These are phyloP conservation scores for Lacanobia wlatinum DNA, from an alignment of 2,888 invertebrate species.

Conservation along the genomic window DNA sequence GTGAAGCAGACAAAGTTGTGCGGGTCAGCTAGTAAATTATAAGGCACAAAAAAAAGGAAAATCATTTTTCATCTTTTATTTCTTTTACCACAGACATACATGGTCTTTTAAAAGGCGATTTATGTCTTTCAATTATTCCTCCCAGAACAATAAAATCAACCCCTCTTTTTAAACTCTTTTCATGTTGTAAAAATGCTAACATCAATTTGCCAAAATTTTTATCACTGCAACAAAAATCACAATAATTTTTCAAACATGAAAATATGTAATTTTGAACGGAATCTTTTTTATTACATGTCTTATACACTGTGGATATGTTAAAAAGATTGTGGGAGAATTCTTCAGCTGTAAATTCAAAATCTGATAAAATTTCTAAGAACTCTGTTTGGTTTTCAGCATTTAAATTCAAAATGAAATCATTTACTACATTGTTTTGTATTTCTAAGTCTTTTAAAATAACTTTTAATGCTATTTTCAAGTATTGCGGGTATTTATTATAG, in stretches of 20 bases:
- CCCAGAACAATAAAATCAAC: slow-evolving; percentile 61
- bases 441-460: slow-evolving; percentile 71
- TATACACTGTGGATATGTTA: slow-evolving; percentile 76
- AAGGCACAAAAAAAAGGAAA: slow-evolving; percentile 4
- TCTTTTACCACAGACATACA: slow-evolving; percentile 76
- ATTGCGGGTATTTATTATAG: slow-evolving; percentile 61
- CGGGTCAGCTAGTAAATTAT: no score
- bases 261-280: slow-evolving; percentile 73
- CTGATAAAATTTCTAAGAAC: slow-evolving; percentile 69
- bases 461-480: slow-evolving; percentile 70
- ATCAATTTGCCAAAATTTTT: slow-evolving; percentile 79
- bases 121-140: slow-evolving; percentile 74
- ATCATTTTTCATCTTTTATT: slow-evolving; percentile 54
- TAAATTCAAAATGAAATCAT: slow-evolving; percentile 73
- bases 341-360: slow-evolving; percentile 67
- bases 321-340: slow-evolving; percentile 75
- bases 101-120: slow-evolving; percentile 78
- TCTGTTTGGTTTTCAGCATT: slow-evolving; percentile 58
- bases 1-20: no score
- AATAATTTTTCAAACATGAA: slow-evolving; percentile 63
- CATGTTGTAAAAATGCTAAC: slow-evolving; percentile 74
- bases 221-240: slow-evolving; percentile 67
- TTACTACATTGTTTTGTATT: slow-evolving; percentile 72
- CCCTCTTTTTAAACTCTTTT: slow-evolving; percentile 59
- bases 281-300: slow-evolving; percentile 72